These are phyloP conservation scores for Stegodyphus dumicola DNA, from an alignment of 1,140 invertebrate genomes.

Conservation along the genomic window DNA sequence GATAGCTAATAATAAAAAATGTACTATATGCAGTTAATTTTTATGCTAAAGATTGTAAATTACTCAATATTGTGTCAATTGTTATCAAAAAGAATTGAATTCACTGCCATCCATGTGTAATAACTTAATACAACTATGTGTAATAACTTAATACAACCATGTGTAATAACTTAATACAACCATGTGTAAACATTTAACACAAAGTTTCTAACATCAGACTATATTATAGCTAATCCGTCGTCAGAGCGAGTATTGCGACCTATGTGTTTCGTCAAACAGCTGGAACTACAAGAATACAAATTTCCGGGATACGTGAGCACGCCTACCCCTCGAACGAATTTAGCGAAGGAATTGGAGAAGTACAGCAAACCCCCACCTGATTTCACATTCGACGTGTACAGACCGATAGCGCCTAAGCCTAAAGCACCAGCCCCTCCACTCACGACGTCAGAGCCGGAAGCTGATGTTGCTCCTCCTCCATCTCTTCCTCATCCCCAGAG, in stretches of 20 bases:
- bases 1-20: no score
- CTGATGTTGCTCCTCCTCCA: not conserved
- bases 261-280: constrained; percentile 70
- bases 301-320: constrained; percentile 64
- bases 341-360: constrained; percentile 69
- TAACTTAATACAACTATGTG: no score
- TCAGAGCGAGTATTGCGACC: constrained; percentile 67
- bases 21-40: no score
- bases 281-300: constrained; percentile 66
- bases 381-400: constrained; percentile 39
- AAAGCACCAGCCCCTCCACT: constrained; percentile 15
- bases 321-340: constrained; percentile 67
- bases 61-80: no score
- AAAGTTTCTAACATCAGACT: constrained; percentile 3
- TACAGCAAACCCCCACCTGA: constrained; percentile 63
- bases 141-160: no score
- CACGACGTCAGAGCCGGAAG: constrained; percentile 12
- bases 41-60: no score
- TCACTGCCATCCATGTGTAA: no score
- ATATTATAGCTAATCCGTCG: constrained; percentile 47
- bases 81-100: no score
- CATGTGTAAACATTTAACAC: not conserved
- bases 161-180: not conserved
- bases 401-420: constrained; percentile 63
- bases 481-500: constrained; percentile 34